Conservation (phyloP, 2,888 invertebrate genomes). For the Isoperla grammatica region DNA sequence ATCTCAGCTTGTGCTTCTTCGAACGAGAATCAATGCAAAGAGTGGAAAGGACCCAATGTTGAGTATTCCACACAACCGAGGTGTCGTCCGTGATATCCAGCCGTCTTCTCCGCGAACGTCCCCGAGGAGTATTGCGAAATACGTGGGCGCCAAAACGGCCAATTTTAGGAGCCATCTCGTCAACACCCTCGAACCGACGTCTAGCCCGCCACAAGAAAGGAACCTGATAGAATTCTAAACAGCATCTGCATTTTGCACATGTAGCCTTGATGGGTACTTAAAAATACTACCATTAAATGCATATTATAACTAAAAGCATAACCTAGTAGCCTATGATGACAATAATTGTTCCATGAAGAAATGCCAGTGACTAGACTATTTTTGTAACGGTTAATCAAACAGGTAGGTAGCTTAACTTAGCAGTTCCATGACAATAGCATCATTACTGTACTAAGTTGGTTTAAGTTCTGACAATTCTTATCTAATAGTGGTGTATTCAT, state of each 20-base stretch:
- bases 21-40: constrained; percentile 59
- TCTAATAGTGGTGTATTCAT: no score
- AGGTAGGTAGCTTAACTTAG: no score
- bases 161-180: constrained; percentile 25
- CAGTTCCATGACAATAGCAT: no score
- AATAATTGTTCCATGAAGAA: no score
- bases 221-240: constrained; percentile 22
- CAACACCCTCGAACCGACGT: not conserved
- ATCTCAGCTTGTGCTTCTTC: constrained; percentile 56
- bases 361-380: no score
- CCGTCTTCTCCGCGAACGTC: not conserved
- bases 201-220: not conserved
- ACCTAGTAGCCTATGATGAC: no score
- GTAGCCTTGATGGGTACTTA: no score
- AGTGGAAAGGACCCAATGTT: constrained; percentile 60
- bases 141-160: constrained; percentile 18
- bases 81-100: constrained; percentile 43
- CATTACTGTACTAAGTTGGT: no score
- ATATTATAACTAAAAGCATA: no score
- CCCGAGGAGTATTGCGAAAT: constrained; percentile 1
- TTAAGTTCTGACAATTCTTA: no score
- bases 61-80: constrained; percentile 56
- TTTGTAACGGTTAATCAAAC: no score
- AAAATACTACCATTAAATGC: no score
- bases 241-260: not conserved